Base-by-base conservation (phyloP, 2,888 invertebrate species). In the Eupithecia inturbata region DNA sequence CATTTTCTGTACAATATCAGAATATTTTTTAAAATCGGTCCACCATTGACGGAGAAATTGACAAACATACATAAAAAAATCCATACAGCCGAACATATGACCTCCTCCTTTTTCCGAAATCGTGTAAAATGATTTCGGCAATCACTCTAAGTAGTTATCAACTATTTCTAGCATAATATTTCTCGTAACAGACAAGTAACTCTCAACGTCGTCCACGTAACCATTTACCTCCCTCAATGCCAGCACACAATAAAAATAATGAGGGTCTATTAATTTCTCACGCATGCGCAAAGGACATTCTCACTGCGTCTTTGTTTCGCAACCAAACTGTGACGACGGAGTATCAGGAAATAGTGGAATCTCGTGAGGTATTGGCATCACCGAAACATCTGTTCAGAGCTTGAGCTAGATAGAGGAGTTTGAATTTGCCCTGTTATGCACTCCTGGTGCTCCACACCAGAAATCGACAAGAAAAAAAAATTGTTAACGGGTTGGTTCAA, bases 191-290 rank as follows among this genome's bases (percentile, higher is more conserved):
- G 26, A 70, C 70, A 45, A 72, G 71, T 72, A 77, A 72, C 64
- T 72, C 74, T 75, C 72, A 71, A 69, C 57, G 14, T 0, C 12
- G 26, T 71, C 70, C 66, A 76, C 73, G 74, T 75, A 78, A 80
- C 80, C 77, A 80, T 78, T 81, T 80, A 79, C 78, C 80, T 78
- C 68, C 67, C 71, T 85, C 87, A 87, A 87, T 87, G 87, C 86
- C 87, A 76, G 60, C 80, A 73, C 45, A 83, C 80, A 82, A 82
- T 81, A 79, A 84, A 80, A 82, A 84, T 86, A 85, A 87, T 87
- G 83, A 85, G 85, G 53, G 66, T 78, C 85, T 86, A 88, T 89
- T 90, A 87, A 87, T 91, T 75, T 91, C 90, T 87, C 90, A 90
- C 77, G 74, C 73, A 78, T 74, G 73, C 81, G 79, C 81, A 82